Base-by-base conservation (phyloP, 1,140 invertebrate species). In the Ips typographus region DNA sequence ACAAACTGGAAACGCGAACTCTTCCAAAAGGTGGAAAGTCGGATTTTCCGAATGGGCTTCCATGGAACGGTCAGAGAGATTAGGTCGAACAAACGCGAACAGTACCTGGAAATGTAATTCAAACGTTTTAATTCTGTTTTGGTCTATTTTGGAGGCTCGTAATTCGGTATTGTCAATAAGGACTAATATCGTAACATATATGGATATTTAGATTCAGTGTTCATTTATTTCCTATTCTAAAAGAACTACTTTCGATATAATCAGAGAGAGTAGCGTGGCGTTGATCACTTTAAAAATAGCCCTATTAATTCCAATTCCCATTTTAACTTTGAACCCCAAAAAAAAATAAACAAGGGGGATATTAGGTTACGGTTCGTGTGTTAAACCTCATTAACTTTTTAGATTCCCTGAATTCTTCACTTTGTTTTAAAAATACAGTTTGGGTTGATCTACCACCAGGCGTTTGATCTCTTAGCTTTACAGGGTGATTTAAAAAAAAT, bases 281-380 rank as follows among this genome's bases (percentile, higher is more conserved):
- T 22, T 22, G 22, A 22, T 22, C 22, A 22, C 22, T 37, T 37
- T 59, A 59, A 59, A 59, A 59, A 59, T 59, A 59, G 40, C 8
- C 57, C 7, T 42, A 42, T 59, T 59, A 59, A 42, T 59, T 8
- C 39, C n/a, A 1, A 40, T 40, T 59, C 57, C 42, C 42, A 40
- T 58, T 59, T 59, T 59, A 59, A 59, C 57, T 59, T 42, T 40
- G 38, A 41, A 59, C 57, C 57, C 57, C 57, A 40, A 40, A 49
- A 22, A 49, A 49, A 41, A 55, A 55, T 37, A 36, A 36, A 55
- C 7, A n/a, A 2, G 37, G 39, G 40, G 40, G 38, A 40, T 59
- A 59, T 59, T 59, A 42, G 57, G 57, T 59, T 59, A 59, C 52
- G 37, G 52, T 55, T 55, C 57, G 38, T 42, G 57, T 59, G 57